phyloP scores from a whole-genome alignment of 2,888 invertebrate genomes.

The Cylloceria caligata region DNA sequence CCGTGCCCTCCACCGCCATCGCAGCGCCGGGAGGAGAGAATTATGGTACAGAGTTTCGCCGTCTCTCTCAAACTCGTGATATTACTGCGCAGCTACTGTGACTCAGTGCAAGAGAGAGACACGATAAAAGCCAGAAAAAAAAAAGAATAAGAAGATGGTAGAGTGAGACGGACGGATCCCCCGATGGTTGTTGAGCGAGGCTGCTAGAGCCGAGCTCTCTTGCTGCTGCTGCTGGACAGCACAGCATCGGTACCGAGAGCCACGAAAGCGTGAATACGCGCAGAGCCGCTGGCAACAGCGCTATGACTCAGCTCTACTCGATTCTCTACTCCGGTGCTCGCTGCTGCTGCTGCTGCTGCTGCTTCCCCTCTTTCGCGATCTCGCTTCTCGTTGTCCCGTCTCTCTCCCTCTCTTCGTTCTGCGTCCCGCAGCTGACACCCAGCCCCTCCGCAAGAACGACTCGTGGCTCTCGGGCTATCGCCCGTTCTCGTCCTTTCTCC shows the following conservation, averaged over 20 bases:
- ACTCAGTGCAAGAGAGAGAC: conserved; percentile 42
- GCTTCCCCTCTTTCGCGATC: conserved; percentile 62
- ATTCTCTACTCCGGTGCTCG: conserved; percentile 68
- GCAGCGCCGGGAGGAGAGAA: conserved; percentile 38
- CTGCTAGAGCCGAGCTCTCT: conserved; percentile 22
- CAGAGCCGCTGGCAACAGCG: conserved; percentile 82
- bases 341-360: conserved; percentile 30
- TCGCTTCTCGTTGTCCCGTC: conserved; percentile 61
- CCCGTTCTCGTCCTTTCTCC: conserved; percentile 54
- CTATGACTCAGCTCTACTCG: conserved; percentile 83
- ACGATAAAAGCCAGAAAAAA: conserved; percentile 19
- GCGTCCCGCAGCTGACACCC: conserved; percentile 83
- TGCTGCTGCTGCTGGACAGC: conserved; percentile 18
- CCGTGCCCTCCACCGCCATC: conserved; percentile 51
- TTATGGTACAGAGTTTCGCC: conserved; percentile 46
- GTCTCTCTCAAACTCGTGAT: conserved; percentile 27
- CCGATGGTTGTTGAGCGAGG: conserved; percentile 32
- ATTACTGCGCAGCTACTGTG: conserved; percentile 60
- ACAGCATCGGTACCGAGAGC: conserved; percentile 42
- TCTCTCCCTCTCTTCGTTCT: conserved; percentile 68
- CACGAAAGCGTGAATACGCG: conserved; percentile 70
- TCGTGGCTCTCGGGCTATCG: conserved; percentile 69
- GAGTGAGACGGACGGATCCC: conserved; percentile 39
- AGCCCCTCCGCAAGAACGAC: conserved; percentile 66
- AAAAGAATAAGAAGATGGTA: conserved; percentile 47